Percentiles rank a stretch among this genome's conserved stretches.
These are phyloP conservation scores for Noctua pronuba DNA, from an alignment of 2,888 invertebrate genomes.

Conservation along the genomic window DNA sequence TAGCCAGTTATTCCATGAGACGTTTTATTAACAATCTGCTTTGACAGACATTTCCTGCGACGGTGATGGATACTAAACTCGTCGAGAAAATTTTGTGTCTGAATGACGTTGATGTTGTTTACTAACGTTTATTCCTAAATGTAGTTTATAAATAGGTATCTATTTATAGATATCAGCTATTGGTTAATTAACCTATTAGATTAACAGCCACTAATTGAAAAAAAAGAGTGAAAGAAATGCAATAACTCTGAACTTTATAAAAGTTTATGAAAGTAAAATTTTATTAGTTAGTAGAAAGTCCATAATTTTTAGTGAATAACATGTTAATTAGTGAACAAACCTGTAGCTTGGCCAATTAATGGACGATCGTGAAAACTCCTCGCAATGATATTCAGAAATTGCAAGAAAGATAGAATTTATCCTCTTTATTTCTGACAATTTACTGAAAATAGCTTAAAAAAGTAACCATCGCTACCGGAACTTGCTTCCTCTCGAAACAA, in stretches of 20 bases:
- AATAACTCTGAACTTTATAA: neutral
- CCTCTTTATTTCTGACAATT: neutral
- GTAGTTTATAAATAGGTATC: neutral
- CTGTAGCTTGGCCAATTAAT: neutral
- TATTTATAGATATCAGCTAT: neutral
- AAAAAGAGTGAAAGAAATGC: no score
- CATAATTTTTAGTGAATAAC: neutral
- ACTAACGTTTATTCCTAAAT: neutral
- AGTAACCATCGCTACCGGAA: neutral
- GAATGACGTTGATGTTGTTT: neutral
- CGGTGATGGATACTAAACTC: neutral
- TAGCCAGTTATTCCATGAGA: neutral
- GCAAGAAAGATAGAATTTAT: neutral
- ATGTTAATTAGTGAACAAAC: neutral
- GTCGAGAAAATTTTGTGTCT: neutral
- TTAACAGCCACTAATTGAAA: neutral
- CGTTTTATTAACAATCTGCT: conserved; percentile 4
- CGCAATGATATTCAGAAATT: neutral
- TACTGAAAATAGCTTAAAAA: neutral
- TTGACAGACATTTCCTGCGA: conserved; percentile 5
- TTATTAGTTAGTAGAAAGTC: no score
- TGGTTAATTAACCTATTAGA: neutral
- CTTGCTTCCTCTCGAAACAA: neutral
- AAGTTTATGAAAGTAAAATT: neutral
- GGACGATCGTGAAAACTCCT: neutral